Base-by-base conservation (phyloP, 2,113 vertebrate genomes). In the Phainopepla nitens region DNA sequence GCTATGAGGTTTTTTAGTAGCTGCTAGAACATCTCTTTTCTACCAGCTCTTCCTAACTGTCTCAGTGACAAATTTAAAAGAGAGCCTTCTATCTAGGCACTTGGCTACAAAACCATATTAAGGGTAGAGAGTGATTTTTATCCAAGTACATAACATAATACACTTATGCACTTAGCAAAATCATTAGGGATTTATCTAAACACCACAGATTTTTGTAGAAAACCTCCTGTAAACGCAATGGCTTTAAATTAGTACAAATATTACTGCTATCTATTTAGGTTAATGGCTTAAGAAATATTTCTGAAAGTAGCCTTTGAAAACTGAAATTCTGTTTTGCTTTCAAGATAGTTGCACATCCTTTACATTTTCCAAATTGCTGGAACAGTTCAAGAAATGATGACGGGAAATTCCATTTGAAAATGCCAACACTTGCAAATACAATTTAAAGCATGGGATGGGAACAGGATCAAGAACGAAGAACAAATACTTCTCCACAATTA, bases 331-430 rank as follows among this genome's bases (percentile, higher is more conserved):
- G 15, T 14, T 90, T 80, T 90, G 51, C n/a, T 92, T 88, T 91
- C 58, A 86, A 62, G 80, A 49, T 50, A 91, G n/a, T 80, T 71
- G 86, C 24, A 42, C n/a, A 83, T 77, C 56, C 71, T 86, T 82
- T 73, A 70, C 11, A 8, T 90, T 92, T 92, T 73, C 76, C 85
- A 50, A 93, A 91, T 14, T 93, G 39, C 58, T 83, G 76, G 90
- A 93, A 66, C 35, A 86, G 47, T 71, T 90, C 68, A 88, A 73
- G 71, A 90, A 86, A 92, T 92, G 28, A 18, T 25, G 75, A 88
- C 83, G 56, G 54, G 93, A 92, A 96, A 95, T 95, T 93, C 92
- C 76, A 92, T 54, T 56, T 70, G 44, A 88, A 92, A 97, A 97
- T 58, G 82, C 47, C 85, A 91, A 51, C 50, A 47, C 35, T 88